Evolutionary conservation across 2,797 vertebrate genomes (phyloP), one percentile per base, ranked within the genome.

Genomic region (Ibycter americanus): DNA sequence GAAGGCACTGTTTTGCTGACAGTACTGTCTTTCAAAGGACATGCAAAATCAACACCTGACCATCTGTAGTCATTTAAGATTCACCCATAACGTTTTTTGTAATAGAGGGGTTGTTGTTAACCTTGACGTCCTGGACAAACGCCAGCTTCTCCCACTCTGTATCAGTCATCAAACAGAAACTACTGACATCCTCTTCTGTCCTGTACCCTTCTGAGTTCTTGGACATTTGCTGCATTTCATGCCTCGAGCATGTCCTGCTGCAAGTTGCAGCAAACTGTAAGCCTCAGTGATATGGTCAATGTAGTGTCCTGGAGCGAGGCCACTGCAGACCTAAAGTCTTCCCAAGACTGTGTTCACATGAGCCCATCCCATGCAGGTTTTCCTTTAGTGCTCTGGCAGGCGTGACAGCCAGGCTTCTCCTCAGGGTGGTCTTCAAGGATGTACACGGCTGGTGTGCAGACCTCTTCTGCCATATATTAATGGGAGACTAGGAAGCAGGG

Each of bases 1-100:
- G 94, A 97, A 95, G 92, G 61, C 93, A 92, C 59, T 40, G 76
- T 89, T 92, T 52, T 97, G 97, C 96, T 96, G 95, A 97, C 94
- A 68, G 72, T 19, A 94, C 82, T 94, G 84, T 91, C 89, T 96
- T 97, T 96, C 84, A 93, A 21, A 97, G 93, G 97, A 79, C 94
- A 66, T 72, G 79, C 94, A 93, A 78, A 96, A 97, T 95, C 95
- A 96, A 94, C 87, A 78, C 79, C 92, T 94, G 97, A 97, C 93
- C 95, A 96, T 96, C 95, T 97, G 94, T 72, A 92, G 72, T 92
- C 72, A 72, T 97, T 97, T 94, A 83, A 85, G 90, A 93, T 96
- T 96, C 95, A 91, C 87, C 89, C 51, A 29, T 65, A 83, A 61
- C 42, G 12, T 59, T 77, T 94, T 94, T 86, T 93, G 6, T 85